Evolutionary conservation across 2,113 vertebrate species (phyloP), one percentile per base, ranked within the genome.

Genomic region (Bombycilla garrulus): DNA sequence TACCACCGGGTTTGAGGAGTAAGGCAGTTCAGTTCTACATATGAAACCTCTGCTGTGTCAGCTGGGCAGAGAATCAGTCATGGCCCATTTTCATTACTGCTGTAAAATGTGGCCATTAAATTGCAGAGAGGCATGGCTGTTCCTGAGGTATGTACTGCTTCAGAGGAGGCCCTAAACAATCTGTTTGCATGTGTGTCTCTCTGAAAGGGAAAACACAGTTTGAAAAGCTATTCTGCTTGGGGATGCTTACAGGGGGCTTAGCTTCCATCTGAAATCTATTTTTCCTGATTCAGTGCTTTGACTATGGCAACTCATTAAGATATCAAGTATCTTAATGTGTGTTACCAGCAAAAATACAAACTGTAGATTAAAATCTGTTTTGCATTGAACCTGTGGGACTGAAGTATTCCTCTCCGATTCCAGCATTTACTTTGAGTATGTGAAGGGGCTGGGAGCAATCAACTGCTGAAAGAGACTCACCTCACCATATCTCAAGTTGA

Each of bases 251-350:
- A 71, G 65, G 70, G 64, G 36, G 38, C 79, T 65, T 86, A 86
- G 19, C 67, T 90, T 81, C 90, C 92, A 90, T 81, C 80, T 96
- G 93, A 93, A 95, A 92, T 81, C 76, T 88, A 56, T 96, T 96
- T 95, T 86, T 94, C 67, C 54, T 5, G 1, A 77, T 90, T 94
- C 74, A 69, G 35, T 90, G 29, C 86, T 85, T 92, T 54, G 79
- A 82, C 47, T 92, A 81, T 83, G 60, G 71, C 86, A 95, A 88
- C 76, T 90, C 51, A 65, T 95, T 96, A 94, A 86, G 85, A 70
- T 94, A 95, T 92, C 82, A 90, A 88, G 19, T 93, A 70, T 93
- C 91, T 74, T 92, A 92, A 88, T 78, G 47, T 65, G 38, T 69
- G 69, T 96, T 92, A 96, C 82, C 76, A 83, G 76, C 58, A 93